Percentiles rank a stretch among this genome's conserved stretches.
Evolutionary conservation across 2,113 vertebrate genomes (phyloP).

Genomic region (Gavialis gangeticus): DNA sequence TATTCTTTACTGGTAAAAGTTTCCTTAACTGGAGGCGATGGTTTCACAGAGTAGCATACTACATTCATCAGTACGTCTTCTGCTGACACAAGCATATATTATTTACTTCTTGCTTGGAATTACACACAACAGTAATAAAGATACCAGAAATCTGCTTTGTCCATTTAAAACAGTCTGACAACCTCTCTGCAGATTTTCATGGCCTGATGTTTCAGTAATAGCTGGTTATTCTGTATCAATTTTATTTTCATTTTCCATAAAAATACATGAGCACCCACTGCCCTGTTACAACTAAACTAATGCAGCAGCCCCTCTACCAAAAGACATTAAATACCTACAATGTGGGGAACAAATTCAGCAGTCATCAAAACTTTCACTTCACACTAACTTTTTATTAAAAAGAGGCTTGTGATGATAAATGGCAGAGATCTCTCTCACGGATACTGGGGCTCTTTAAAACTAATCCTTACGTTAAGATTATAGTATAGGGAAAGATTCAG

Average conservation of each 20-base stretch:
- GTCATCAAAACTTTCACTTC: constrained; percentile 36
- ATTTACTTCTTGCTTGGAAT: neutral
- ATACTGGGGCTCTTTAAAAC: neutral
- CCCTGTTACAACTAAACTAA: neutral
- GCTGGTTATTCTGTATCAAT: neutral
- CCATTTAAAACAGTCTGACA: constrained; percentile 47
- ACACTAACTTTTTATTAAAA: constrained; percentile 19
- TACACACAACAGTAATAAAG: constrained; percentile 33
- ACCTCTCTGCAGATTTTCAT: neutral
- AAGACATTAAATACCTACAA: constrained; percentile 9
- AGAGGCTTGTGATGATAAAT: constrained; percentile 10
- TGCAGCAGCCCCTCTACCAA: neutral
- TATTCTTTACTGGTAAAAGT: constrained; percentile 12
- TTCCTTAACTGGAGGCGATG: constrained; percentile 3
- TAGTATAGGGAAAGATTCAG: constrained; percentile 13
- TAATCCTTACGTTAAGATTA: constrained; percentile 37
- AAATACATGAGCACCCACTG: neutral
- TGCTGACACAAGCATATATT: constrained; percentile 51
- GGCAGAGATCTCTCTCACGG: constrained; percentile 16
- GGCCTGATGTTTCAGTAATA: neutral
- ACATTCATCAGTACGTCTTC: constrained; percentile 40
- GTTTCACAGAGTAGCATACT: constrained; percentile 27
- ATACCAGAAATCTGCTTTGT: constrained; percentile 1
- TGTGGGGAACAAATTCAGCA: neutral
- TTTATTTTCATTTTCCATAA: constrained; percentile 1